Conservation (phyloP, 2,113 vertebrate genomes). For the Poecilia latipinna region DNA sequence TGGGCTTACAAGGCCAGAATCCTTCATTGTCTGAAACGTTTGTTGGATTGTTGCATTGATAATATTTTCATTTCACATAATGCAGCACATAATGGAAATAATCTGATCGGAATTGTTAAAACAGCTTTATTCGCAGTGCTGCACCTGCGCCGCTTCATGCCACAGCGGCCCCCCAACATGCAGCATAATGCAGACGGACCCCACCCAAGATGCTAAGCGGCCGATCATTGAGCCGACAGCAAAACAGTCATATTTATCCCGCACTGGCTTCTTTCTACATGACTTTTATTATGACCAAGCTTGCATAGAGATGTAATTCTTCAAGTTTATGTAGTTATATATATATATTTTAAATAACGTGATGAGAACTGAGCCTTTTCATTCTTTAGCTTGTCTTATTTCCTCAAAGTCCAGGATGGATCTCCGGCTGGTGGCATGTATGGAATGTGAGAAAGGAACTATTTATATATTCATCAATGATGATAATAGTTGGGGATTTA, state of each 20-base stretch:
- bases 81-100: not conserved
- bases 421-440: slow-evolving; percentile 20
- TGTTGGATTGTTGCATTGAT: not conserved
- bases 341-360: not conserved
- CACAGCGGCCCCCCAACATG: slow-evolving; percentile 66
- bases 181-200: slow-evolving; percentile 87
- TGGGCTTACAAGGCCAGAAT: not conserved
- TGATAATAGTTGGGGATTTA: not conserved
- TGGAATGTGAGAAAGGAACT: no score
- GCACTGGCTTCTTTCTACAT: not conserved
- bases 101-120: not conserved
- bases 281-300: not conserved
- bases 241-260: slow-evolving; percentile 20
- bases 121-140: slow-evolving; percentile 50
- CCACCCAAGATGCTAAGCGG: slow-evolving; percentile 81
- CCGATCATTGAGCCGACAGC: slow-evolving; percentile 48
- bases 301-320: not conserved
- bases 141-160: slow-evolving; percentile 61
- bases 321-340: not conserved
- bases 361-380: not conserved
- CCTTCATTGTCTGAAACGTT: not conserved
- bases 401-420: slow-evolving; percentile 10
- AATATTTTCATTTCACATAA: not conserved
- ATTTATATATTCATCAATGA: no score
- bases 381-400: slow-evolving; percentile 12